Evolutionary conservation across 2,888 invertebrate species (phyloP).

Genomic region (Drosophila kuntzei): DNA sequence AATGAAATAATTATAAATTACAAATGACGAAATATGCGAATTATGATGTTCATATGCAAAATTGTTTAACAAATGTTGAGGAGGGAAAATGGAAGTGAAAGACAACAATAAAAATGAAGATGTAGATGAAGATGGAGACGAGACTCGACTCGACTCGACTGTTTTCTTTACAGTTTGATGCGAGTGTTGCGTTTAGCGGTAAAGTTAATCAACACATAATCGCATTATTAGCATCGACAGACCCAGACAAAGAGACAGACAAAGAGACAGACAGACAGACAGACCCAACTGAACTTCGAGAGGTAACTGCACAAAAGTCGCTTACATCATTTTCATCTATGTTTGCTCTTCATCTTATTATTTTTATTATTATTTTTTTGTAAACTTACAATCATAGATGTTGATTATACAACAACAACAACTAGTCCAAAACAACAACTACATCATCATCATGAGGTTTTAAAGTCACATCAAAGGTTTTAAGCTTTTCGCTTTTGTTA

Average conservation of each 20-base stretch:
- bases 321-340: slow-evolving; percentile 38
- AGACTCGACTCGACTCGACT: slow-evolving; percentile 4
- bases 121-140: slow-evolving; percentile 4
- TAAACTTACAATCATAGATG: slow-evolving; percentile 15
- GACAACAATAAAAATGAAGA: too few relatives aligned
- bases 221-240: slow-evolving; percentile 66
- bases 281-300: slow-evolving; percentile 4
- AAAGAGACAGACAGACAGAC: slow-evolving; percentile 18
- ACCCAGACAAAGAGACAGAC: slow-evolving; percentile 30
- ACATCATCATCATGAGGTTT: slow-evolving; percentile 6
- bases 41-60: slow-evolving; percentile 30
- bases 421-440: background rate
- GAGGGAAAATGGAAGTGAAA: slow-evolving; percentile 1
- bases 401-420: slow-evolving; percentile 26
- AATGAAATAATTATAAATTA: slow-evolving; percentile 31
- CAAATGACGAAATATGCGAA: slow-evolving; percentile 25
- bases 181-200: slow-evolving; percentile 54
- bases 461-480: slow-evolving; percentile 2
- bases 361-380: too few relatives aligned
- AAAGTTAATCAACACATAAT: slow-evolving; percentile 72
- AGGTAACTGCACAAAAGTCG: slow-evolving; percentile 21
- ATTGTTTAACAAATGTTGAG: slow-evolving; percentile 5
- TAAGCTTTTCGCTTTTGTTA: slow-evolving; percentile 15
- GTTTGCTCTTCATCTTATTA: too few relatives aligned
- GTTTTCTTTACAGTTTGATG: slow-evolving; percentile 45